Conservation (phyloP, 1,140 invertebrate species). For the Bombus balteatus region DNA sequence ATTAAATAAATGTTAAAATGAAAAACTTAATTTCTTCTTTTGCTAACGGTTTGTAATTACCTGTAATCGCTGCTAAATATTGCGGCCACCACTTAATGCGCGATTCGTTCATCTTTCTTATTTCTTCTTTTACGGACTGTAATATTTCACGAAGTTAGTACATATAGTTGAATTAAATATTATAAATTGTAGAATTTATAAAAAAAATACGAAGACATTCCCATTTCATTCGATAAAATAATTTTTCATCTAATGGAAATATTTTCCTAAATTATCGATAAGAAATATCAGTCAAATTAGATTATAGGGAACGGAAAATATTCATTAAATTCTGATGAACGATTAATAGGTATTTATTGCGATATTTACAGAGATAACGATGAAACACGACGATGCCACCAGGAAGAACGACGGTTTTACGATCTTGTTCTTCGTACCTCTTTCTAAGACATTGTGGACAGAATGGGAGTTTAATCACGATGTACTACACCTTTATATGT, state of each 20-base stretch:
- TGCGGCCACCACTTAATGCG: conserved; percentile 74
- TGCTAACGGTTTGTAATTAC: conserved; percentile 59
- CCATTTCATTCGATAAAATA: background rate
- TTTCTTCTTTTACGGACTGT: conserved; percentile 67
- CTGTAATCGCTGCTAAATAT: conserved; percentile 77
- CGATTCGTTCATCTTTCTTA: conserved; percentile 70
- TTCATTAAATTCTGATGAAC: conserved; percentile 11
- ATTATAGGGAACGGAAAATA: background rate
- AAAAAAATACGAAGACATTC: too few species aligned
- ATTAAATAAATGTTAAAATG: background rate
- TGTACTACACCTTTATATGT: conserved; percentile 71
- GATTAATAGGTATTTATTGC: background rate
- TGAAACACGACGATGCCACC: conserved; percentile 60
- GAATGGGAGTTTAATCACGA: conserved; percentile 55
- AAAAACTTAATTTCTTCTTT: background rate
- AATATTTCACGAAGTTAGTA: conserved; percentile 7
- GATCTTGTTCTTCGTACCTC: conserved; percentile 26
- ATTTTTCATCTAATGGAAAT: background rate
- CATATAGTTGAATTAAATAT: background rate
- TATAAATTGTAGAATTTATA: background rate
- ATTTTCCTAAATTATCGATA: background rate
- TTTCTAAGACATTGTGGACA: conserved; percentile 55
- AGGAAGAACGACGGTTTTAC: conserved; percentile 20
- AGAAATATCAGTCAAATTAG: background rate
- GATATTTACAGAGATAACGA: conserved; percentile 67